Evolutionary conservation across 1,140 invertebrate genomes (phyloP).

Genomic region (Phenacoccus solenopsis): DNA sequence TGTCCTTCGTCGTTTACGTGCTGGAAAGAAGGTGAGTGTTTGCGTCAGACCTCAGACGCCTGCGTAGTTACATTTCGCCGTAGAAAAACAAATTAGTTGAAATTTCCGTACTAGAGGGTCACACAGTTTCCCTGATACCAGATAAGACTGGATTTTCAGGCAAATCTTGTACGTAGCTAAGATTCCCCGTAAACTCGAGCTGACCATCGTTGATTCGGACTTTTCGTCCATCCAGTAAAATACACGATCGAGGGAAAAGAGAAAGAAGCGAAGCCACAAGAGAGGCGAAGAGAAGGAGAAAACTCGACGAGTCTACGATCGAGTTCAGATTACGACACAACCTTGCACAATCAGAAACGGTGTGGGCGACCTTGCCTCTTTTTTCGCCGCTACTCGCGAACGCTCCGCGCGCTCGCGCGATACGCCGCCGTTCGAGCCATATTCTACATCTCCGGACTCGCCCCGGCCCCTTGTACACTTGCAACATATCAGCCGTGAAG

Average conservation of each 20-base stretch:
- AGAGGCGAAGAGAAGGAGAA: background rate
- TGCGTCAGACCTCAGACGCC: too few species aligned
- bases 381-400: slow-evolving; percentile 6
- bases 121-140: too few species aligned
- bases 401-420: background rate
- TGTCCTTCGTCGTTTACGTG: background rate
- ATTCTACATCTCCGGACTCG: slow-evolving; percentile 14
- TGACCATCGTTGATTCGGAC: background rate
- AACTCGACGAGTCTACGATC: background rate
- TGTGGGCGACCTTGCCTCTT: slow-evolving; percentile 16
- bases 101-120: too few species aligned
- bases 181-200: background rate
- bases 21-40: too few species aligned
- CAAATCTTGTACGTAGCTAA: background rate
- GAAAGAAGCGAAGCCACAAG: background rate
- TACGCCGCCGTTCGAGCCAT: background rate
- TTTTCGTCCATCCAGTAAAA: background rate
- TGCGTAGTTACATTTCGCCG: too few species aligned
- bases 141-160: background rate
- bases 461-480: slow-evolving; percentile 9
- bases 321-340: slow-evolving; percentile 12
- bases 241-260: background rate
- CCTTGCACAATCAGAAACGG: slow-evolving; percentile 14
- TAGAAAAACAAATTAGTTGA: too few species aligned
- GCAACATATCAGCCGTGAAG: slow-evolving; percentile 15